Evolutionary conservation across 2,797 vertebrate species (phyloP).

Genomic region (Rhynchotus rufescens): DNA sequence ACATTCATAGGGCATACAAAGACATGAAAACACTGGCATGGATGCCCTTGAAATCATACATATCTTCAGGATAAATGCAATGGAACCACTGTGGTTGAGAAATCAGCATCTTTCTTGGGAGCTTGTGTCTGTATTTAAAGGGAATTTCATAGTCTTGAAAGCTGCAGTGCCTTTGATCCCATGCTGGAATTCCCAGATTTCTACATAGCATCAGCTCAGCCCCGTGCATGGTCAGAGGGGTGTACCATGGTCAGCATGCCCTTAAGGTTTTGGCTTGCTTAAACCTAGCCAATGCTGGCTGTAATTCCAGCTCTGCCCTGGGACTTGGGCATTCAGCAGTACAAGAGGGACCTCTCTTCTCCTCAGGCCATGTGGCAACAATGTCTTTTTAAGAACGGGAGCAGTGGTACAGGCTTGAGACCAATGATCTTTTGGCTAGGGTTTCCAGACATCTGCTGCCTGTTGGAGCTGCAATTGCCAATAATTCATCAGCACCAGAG

Average conservation of each 20-base stretch:
- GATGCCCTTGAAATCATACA: not conserved
- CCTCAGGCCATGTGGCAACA: not conserved
- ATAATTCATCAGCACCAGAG: not conserved
- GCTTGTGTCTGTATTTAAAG: not conserved
- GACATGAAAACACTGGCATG: not conserved
- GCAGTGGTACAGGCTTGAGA: not conserved
- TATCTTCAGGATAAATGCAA: not conserved
- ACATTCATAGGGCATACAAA: not conserved
- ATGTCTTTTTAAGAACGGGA: not conserved
- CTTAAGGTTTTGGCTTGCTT: not conserved
- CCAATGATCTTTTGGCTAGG: not conserved
- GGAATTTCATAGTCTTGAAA: not conserved
- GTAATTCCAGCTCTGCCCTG: not conserved
- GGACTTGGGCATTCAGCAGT: not conserved
- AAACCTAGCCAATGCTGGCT: not conserved
- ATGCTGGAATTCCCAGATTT: not conserved
- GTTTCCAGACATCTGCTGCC: not conserved
- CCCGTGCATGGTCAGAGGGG: not conserved
- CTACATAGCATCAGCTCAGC: not conserved
- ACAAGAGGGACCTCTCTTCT: not conserved
- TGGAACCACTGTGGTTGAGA: not conserved
- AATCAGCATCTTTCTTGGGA: not conserved
- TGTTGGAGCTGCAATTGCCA: not conserved
- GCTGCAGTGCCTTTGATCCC: not conserved
- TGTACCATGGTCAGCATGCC: not conserved